A percentile compares a stretch with the other conserved stretches of the same genome.
phyloP scores from a whole-genome alignment of 2,888 invertebrate species.

The Stenolophus ochropezus region DNA sequence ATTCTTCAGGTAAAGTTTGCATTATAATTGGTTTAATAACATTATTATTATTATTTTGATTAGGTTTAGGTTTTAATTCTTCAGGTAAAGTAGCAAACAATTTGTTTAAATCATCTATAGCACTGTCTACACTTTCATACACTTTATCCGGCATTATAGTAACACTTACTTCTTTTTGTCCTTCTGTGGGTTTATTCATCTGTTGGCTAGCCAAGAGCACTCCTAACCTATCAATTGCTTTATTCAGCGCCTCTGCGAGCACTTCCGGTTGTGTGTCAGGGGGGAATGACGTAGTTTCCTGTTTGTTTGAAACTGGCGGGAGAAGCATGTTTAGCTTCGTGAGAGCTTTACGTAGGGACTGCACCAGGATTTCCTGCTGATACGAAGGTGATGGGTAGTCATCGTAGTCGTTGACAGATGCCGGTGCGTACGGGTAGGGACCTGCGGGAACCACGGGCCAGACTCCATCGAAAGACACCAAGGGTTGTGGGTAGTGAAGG shows the following conservation, averaged over 20 bases:
- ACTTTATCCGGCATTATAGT: neutral
- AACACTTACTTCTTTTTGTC: neutral
- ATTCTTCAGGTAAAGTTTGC: constrained; percentile 20
- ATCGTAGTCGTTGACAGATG: neutral
- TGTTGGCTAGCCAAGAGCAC: constrained; percentile 1
- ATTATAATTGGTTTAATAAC: neutral
- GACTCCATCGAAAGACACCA: neutral
- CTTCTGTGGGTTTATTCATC: neutral
- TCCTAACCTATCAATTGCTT: constrained; percentile 23
- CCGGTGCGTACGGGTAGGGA: neutral
- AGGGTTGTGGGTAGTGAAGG: constrained; percentile 1
- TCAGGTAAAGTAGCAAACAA: constrained; percentile 23
- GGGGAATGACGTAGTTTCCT: neutral
- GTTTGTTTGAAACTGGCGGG: neutral
- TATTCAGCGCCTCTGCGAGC: constrained; percentile 2
- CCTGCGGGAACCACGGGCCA: neutral
- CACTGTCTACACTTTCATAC: neutral
- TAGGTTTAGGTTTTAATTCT: neutral
- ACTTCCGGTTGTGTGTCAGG: constrained; percentile 9
- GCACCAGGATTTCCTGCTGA: neutral
- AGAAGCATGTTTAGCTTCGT: constrained; percentile 1
- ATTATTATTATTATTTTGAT: constrained; percentile 3
- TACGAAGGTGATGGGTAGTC: neutral
- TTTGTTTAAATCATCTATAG: constrained; percentile 30
- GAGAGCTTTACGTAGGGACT: neutral